Percentiles rank a stretch among this genome's conserved stretches.
Conservation (phyloP, 2,888 invertebrate species). For the Chelonus formosanus region DNA sequence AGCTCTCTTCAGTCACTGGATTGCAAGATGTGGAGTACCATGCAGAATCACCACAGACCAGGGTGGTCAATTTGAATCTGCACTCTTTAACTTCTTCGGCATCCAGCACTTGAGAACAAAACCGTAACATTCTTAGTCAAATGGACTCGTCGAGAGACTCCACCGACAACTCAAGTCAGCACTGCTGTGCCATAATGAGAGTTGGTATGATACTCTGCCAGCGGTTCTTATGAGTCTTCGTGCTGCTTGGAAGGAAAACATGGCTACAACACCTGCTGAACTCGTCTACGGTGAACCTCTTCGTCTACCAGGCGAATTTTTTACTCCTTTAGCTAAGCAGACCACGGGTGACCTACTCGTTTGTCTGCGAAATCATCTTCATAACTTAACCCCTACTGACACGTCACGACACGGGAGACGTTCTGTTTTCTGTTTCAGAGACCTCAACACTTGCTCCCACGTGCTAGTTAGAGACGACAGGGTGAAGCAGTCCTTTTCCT, state of each 20-base stretch:
- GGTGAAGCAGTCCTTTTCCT: no score
- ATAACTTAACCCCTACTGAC: conserved; percentile 48
- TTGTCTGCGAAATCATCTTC: no score
- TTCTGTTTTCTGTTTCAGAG: no score
- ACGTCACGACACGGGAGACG: not conserved
- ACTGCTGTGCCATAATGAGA: not conserved
- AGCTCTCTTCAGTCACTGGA: not conserved
- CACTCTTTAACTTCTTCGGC: not conserved
- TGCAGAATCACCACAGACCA: conserved; percentile 2
- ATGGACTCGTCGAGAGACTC: no score
- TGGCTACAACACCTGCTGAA: conserved; percentile 46
- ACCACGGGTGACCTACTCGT: conserved; percentile 14
- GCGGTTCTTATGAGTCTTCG: not conserved
- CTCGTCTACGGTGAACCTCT: no score
- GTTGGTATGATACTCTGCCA: not conserved
- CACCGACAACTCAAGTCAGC: not conserved
- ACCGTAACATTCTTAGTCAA: no score
- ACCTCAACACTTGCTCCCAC: conserved; percentile 2
- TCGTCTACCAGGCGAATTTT: conserved; percentile 44
- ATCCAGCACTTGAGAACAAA: no score
- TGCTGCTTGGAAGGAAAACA: not conserved
- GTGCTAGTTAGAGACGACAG: not conserved
- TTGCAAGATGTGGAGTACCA: not conserved
- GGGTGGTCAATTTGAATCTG: conserved; percentile 8
- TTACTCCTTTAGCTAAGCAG: conserved; percentile 45